Evolutionary conservation across 2,113 vertebrate genomes (phyloP).

Genomic region (Cervus canadensis): DNA sequence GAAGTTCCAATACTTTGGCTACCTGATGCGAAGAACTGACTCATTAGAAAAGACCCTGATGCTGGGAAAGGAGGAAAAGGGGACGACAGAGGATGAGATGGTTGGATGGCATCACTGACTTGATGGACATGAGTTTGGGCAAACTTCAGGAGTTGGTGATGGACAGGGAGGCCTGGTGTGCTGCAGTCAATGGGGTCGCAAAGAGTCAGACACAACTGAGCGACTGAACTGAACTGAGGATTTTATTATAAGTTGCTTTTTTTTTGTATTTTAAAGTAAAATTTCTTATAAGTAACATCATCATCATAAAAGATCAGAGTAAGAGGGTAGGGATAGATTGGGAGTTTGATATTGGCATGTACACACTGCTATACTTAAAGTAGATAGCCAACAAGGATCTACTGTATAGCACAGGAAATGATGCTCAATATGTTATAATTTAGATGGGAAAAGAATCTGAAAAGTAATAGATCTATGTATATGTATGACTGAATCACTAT

Average conservation of each 20-base stretch:
- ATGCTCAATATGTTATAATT: not conserved
- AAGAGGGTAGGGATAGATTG: not conserved
- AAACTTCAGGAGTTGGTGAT: not conserved
- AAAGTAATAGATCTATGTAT: not conserved
- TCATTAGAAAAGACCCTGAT: not conserved
- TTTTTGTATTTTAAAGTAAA: constrained; percentile 14
- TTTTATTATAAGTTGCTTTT: not conserved
- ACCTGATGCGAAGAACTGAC: not conserved
- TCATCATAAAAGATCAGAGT: not conserved
- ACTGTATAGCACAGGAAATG: not conserved
- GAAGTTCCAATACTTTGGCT: not conserved
- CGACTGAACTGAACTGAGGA: not conserved
- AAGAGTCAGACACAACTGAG: not conserved
- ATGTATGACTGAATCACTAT: not conserved
- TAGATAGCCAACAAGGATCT: not conserved
- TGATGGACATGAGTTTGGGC: not conserved
- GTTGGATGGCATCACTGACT: not conserved
- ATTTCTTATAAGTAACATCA: not conserved
- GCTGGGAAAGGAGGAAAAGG: not conserved
- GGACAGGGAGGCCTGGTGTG: not conserved
- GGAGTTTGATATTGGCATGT: not conserved
- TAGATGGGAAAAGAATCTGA: not conserved
- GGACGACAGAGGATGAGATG: no score
- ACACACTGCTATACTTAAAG: not conserved
- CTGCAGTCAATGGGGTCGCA: rapidly evolving